Evolutionary conservation across 2,797 vertebrate species (phyloP), one percentile per base, ranked within the genome.

Genomic region (Sebastes diaconus): DNA sequence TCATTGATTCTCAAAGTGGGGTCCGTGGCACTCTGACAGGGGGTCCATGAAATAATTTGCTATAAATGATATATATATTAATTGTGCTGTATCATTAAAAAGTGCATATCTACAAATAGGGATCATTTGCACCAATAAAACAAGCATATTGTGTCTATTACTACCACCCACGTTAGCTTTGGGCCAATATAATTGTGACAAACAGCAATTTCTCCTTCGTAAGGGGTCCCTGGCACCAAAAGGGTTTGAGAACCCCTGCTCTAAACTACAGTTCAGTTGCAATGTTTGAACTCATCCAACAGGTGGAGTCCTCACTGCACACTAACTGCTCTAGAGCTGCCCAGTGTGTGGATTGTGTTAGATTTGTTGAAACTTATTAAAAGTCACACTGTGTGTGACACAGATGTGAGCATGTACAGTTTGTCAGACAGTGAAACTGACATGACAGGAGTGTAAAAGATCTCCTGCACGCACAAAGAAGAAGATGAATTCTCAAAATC

Each of bases 221-320:
- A 46, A 46, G 0, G 42, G 16, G 42, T 46, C 16, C 42, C 1
- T 46, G 16, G 42, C 42, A 42, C 42, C 16, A 46, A 46, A 18
- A 46, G 16, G 0, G 42, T 46, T 46, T 46, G 42, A 46, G 42
- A 50, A 50, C 0, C 46, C 1, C 46, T 50, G 46, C 0, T 50
- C 18, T 50, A 20, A 50, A 50, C 46, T 20, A 18, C 50, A 73
- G 16, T 59, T 46, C 4, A 77, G 24, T 2, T 84, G 84, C 24
- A 83, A 61, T 86, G 57, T 67, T 60, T 64, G 1, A 8, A 4
- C 8, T 36, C 5, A 4, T 72, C 92, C 95, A 93, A 74, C 77
- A 95, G 94, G 75, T 86, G 95, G 91, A 83, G 22, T 77, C 52
- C 73, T 83, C 29, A 77, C 55, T 59, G 63, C 82, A 54, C 20